These are phyloP conservation scores for Elmis aenea DNA, from an alignment of 2,888 invertebrate genomes.

Conservation along the genomic window DNA sequence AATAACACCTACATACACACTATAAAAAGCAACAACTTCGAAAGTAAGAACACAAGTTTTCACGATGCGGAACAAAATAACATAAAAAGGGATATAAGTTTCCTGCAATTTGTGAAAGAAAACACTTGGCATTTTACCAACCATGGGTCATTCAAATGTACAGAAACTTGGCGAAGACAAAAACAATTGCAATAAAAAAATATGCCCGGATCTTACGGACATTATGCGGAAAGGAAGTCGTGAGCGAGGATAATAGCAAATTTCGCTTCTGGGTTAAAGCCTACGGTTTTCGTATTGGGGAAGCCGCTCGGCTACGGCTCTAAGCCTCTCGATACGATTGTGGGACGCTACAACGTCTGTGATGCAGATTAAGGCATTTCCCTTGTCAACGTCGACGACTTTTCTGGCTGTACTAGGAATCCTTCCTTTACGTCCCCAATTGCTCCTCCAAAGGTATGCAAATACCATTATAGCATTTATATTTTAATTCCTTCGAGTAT, in stretches of 20 bases:
- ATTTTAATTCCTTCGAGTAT: too few species aligned
- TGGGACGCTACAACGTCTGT: constrained; percentile 44
- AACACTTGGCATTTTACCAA: constrained; percentile 69
- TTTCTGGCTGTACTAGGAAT: background rate
- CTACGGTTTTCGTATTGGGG: constrained; percentile 83
- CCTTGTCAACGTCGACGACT: too few species aligned
- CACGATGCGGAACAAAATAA: too few species aligned
- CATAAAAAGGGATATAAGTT: too few species aligned
- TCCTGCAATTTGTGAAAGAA: too few species aligned
- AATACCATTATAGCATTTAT: too few species aligned
- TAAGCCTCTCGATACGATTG: constrained; percentile 66
- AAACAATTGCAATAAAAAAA: constrained; percentile 89
- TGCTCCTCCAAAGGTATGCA: too few species aligned
- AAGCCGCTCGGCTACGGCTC: constrained; percentile 68
- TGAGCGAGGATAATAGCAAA: constrained; percentile 91
- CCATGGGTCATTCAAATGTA: constrained; percentile 92
- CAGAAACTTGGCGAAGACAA: constrained; percentile 91
- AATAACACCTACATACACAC: too few species aligned
- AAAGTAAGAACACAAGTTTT: too few species aligned
- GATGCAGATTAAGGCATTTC: constrained; percentile 19
- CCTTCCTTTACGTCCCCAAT: too few species aligned
- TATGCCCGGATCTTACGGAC: constrained; percentile 84
- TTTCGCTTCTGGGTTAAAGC: constrained; percentile 97
- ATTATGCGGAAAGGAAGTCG: constrained; percentile 77
- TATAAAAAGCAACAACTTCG: too few species aligned